Conservation (phyloP, 2,113 vertebrate genomes). For the Egretta garzetta region DNA sequence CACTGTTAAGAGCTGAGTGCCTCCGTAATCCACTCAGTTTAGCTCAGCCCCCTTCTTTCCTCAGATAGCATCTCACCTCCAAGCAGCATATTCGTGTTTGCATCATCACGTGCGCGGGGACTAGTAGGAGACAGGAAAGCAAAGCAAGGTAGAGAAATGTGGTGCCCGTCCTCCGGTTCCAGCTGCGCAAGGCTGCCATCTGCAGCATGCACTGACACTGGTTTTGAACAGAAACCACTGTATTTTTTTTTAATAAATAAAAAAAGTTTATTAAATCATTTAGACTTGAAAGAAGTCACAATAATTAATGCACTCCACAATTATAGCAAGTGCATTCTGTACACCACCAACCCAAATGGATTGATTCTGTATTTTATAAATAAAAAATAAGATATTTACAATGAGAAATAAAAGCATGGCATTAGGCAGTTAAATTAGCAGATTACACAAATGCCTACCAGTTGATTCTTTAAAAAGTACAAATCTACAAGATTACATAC, state of each 20-base stretch:
- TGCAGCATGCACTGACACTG: neutral
- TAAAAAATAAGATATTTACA: constrained; percentile 90
- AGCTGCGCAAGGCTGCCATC: neutral
- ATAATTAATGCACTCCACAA: constrained; percentile 87
- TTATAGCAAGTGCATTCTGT: constrained; percentile 84
- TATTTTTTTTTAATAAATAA: constrained; percentile 61
- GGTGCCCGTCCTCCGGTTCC: neutral
- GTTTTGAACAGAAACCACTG: constrained; percentile 4
- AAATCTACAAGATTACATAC: constrained; percentile 65
- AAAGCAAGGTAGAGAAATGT: neutral
- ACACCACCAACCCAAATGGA: constrained; percentile 96
- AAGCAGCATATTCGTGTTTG: neutral
- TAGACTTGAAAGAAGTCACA: constrained; percentile 99
- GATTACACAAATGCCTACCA: constrained; percentile 65
- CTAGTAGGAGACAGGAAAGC: neutral
- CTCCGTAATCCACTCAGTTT: neutral
- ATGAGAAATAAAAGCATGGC: constrained; percentile 69
- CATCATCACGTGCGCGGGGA: neutral
- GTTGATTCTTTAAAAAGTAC: constrained; percentile 56
- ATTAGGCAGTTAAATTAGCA: constrained; percentile 69
- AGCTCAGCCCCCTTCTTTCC: neutral
- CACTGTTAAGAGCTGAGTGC: neutral
- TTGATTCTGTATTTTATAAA: constrained; percentile 94
- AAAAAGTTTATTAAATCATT: constrained; percentile 95
- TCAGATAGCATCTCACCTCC: neutral